These are phyloP conservation scores for Colius striatus DNA, from an alignment of 2,113 vertebrate genomes.

Conservation along the genomic window DNA sequence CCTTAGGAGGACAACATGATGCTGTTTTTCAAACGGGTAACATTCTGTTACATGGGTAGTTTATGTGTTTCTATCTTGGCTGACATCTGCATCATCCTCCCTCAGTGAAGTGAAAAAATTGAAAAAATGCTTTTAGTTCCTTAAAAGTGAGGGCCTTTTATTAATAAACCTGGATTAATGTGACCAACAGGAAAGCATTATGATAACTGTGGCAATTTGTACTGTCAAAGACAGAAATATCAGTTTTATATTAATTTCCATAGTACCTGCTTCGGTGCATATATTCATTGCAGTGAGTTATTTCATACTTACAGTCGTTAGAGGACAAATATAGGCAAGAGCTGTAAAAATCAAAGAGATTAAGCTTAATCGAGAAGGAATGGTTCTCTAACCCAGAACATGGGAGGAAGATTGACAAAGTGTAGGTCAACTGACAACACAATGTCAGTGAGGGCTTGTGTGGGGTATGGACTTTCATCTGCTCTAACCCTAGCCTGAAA, in stretches of 20 bases:
- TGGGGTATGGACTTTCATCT: neutral
- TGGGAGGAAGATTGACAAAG: neutral
- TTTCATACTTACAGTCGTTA: neutral
- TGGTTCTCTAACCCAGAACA: rapidly evolving
- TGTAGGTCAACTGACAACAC: neutral
- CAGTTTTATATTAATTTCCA: neutral
- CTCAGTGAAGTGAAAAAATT: neutral
- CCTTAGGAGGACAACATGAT: neutral
- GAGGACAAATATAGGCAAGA: neutral
- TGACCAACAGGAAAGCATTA: neutral
- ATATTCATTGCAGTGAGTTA: neutral
- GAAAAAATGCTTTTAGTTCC: neutral
- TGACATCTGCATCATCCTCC: neutral
- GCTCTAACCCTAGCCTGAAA: neutral
- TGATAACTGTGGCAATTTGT: neutral
- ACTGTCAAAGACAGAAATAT: neutral
- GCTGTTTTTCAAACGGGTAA: neutral
- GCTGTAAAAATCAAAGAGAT: neutral
- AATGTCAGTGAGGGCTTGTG: neutral
- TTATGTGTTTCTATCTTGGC: neutral
- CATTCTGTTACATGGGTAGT: neutral
- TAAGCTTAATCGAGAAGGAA: neutral
- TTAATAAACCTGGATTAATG: neutral
- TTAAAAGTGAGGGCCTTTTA: neutral
- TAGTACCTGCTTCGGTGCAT: neutral